A percentile compares a stretch with the other conserved stretches of the same genome.
phyloP scores from a whole-genome alignment of 2,888 invertebrate genomes.

The Neoscelio sp. region DNA sequence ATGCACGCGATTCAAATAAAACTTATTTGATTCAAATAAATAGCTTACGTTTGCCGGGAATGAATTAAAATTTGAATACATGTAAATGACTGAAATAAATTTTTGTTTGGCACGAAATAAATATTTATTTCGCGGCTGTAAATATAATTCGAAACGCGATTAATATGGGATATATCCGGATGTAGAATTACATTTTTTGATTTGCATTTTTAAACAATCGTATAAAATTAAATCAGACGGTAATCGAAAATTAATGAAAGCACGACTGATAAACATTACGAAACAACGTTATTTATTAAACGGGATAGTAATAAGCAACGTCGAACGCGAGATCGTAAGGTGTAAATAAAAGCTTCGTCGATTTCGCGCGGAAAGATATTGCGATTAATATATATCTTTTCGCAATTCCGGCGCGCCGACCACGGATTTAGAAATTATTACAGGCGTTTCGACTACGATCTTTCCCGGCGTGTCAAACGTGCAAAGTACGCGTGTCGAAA shows the following conservation, averaged over 20 bases:
- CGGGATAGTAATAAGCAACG: too few relatives aligned
- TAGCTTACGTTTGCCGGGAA: not conserved
- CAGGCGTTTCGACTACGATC: too few relatives aligned
- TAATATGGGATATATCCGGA: conserved; percentile 34
- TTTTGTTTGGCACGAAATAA: conserved; percentile 34
- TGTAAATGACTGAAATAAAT: conserved; percentile 45
- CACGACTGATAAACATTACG: too few relatives aligned
- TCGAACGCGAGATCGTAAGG: too few relatives aligned
- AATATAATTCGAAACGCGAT: conserved; percentile 45
- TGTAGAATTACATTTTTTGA: conserved; percentile 44
- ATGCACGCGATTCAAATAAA: too few relatives aligned
- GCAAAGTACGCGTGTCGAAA: not conserved
- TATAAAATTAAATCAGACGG: not conserved
- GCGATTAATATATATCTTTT: too few relatives aligned
- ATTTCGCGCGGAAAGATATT: too few relatives aligned
- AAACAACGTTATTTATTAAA: too few relatives aligned
- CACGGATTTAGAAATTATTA: too few relatives aligned
- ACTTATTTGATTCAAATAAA: not conserved
- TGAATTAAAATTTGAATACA: conserved; percentile 43
- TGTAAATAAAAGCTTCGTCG: too few relatives aligned
- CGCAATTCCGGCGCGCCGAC: too few relatives aligned
- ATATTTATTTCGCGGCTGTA: conserved; percentile 26
- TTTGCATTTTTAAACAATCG: not conserved
- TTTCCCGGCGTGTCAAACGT: conserved; percentile 3
- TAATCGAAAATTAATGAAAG: conserved; percentile 34